phyloP scores from a whole-genome alignment of 2,888 invertebrate species.

The Apodemia zela region DNA sequence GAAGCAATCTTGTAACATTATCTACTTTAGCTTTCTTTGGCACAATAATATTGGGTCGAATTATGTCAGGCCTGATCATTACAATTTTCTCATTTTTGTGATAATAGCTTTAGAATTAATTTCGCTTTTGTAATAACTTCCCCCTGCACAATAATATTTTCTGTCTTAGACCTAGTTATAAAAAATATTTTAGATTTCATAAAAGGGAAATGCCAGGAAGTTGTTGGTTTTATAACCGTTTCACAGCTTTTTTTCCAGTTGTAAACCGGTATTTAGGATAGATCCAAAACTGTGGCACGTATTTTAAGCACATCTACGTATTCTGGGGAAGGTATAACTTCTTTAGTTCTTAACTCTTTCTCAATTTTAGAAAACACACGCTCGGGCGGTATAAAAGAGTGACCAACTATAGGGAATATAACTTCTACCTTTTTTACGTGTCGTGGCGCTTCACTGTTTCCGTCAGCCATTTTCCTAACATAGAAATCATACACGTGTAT shows the following conservation, averaged over 20 bases:
- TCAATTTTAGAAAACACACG: conserved; percentile 14
- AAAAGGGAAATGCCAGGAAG: neutral
- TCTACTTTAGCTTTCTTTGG: no score
- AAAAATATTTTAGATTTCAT: neutral
- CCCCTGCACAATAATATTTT: no score
- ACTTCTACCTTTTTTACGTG: conserved; percentile 19
- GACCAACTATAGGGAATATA: conserved; percentile 1
- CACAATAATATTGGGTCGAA: no score
- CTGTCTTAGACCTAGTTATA: neutral
- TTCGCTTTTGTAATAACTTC: no score
- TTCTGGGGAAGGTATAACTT: conserved; percentile 17
- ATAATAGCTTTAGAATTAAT: no score
- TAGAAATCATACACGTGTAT: conserved; percentile 38
- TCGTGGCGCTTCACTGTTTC: conserved; percentile 25
- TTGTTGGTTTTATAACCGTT: neutral
- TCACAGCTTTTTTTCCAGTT: conserved; percentile 3
- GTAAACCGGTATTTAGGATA: conserved; percentile 10
- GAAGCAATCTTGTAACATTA: no score
- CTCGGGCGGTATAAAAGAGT: conserved; percentile 6
- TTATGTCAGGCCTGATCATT: no score
- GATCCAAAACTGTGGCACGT: neutral
- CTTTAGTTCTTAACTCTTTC: conserved; percentile 1
- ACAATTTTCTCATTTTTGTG: no score
- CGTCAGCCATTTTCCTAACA: conserved; percentile 38
- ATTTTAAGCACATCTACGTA: neutral